These are phyloP conservation scores for Catocala nupta DNA, from an alignment of 2,888 invertebrate species.

Conservation along the genomic window DNA sequence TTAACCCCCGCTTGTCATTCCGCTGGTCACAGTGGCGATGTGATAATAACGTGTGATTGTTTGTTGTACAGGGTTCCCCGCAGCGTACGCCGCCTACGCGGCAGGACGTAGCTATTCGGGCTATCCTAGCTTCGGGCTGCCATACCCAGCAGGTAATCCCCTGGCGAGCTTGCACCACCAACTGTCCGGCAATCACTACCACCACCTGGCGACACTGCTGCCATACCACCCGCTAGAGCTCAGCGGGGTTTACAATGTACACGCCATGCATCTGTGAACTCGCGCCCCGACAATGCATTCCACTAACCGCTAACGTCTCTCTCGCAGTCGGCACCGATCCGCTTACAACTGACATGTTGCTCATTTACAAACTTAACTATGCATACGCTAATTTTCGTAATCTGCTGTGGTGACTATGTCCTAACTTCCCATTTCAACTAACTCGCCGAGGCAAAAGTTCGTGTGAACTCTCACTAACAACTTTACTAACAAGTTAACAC, in stretches of 20 bases:
- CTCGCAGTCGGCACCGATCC: constrained; percentile 70
- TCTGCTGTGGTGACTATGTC: constrained; percentile 77
- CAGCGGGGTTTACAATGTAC: constrained; percentile 90
- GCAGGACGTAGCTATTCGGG: constrained; percentile 98
- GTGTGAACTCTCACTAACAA: constrained; percentile 82
- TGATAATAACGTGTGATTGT: constrained; percentile 64
- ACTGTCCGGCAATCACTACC: constrained; percentile 88
- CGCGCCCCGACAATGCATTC: constrained; percentile 85
- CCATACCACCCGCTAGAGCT: constrained; percentile 90
- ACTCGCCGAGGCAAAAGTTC: constrained; percentile 79
- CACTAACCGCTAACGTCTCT: constrained; percentile 77
- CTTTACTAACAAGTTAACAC: constrained; percentile 85
- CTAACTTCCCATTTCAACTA: constrained; percentile 79
- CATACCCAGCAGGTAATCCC: constrained; percentile 98
- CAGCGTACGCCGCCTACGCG: constrained; percentile 98
- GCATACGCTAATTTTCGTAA: constrained; percentile 76
- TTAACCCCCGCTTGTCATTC: constrained; percentile 64
- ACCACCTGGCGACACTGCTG: constrained; percentile 88
- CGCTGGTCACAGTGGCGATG: constrained; percentile 35
- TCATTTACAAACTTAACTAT: constrained; percentile 71
- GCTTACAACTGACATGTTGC: constrained; percentile 70
- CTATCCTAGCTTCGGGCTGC: constrained; percentile 99
- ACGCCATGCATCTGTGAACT: constrained; percentile 94
- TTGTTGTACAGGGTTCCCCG: constrained; percentile 94
- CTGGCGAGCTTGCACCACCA: constrained; percentile 93